phyloP scores from a whole-genome alignment of 2,113 vertebrate genomes.

The Bagarius yarrelli region DNA sequence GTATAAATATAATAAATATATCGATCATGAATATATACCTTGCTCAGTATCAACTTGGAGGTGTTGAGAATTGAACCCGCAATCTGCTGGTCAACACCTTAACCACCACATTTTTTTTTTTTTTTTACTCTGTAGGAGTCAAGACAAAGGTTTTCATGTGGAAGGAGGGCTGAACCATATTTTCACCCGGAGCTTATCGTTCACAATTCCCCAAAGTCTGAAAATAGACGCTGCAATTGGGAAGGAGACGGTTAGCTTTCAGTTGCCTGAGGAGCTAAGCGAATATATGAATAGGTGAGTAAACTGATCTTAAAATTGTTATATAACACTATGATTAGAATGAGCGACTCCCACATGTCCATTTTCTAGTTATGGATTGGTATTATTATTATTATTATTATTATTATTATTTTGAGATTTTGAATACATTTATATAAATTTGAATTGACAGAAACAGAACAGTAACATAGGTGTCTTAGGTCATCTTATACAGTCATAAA shows the following conservation, averaged over 20 bases:
- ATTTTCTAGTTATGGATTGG: not conserved
- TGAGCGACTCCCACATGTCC: not conserved
- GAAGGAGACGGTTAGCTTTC: conserved; percentile 67
- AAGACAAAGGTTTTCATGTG: conserved; percentile 86
- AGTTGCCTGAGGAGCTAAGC: conserved; percentile 75
- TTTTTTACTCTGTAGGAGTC: conserved; percentile 76
- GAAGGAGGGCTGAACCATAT: conserved; percentile 84
- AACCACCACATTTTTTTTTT: too few species aligned
- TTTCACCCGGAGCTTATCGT: conserved; percentile 78
- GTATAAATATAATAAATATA: too few species aligned
- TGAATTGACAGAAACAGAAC: too few species aligned
- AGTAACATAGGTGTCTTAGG: too few species aligned
- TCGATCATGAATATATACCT: too few species aligned
- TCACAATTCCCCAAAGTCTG: conserved; percentile 54
- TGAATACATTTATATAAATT: too few species aligned
- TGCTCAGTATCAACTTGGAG: too few species aligned
- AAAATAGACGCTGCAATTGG: conserved; percentile 67
- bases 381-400: too few species aligned
- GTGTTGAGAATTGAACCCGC: too few species aligned
- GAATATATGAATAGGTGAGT: conserved; percentile 83
- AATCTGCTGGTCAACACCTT: too few species aligned
- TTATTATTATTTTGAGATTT: too few species aligned
- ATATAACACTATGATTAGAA: not conserved
- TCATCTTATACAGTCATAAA: too few species aligned
- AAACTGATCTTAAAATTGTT: not conserved